Evolutionary conservation across 2,113 vertebrate species (phyloP).

Genomic region (Raja brachyura): DNA sequence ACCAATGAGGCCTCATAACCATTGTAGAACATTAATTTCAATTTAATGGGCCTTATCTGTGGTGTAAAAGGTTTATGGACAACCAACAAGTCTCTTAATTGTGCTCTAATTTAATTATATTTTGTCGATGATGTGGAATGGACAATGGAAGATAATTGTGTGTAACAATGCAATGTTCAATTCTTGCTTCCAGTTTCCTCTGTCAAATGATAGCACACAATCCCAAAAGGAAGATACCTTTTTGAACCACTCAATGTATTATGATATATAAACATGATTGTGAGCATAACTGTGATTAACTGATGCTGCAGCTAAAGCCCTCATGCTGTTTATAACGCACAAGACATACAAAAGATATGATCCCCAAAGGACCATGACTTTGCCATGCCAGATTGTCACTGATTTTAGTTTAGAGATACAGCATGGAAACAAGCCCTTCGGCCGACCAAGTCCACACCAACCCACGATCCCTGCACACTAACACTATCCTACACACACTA

Average conservation of each 20-base stretch:
- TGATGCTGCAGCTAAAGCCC: neutral
- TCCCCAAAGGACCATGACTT: neutral
- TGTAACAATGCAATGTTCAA: neutral
- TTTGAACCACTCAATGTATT: neutral
- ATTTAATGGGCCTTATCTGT: neutral
- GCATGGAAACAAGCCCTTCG: no score
- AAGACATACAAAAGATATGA: neutral
- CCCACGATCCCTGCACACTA: no score
- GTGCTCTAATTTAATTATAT: neutral
- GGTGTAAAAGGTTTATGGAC: neutral
- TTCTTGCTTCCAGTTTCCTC: neutral
- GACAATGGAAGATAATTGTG: neutral
- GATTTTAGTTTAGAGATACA: no score
- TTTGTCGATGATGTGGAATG: no score
- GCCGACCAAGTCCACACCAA: no score
- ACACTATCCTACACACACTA: no score
- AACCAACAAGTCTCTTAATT: neutral
- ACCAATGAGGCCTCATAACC: neutral
- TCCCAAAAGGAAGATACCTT: neutral
- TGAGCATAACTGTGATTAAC: neutral
- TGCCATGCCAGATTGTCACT: neutral
- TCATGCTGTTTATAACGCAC: neutral
- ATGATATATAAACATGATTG: no score
- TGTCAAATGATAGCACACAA: neutral
- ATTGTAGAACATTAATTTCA: slow-evolving; percentile 14